These are phyloP conservation scores for Muschampia plurimacula DNA, from an alignment of 2,888 invertebrate genomes.

Conservation along the genomic window DNA sequence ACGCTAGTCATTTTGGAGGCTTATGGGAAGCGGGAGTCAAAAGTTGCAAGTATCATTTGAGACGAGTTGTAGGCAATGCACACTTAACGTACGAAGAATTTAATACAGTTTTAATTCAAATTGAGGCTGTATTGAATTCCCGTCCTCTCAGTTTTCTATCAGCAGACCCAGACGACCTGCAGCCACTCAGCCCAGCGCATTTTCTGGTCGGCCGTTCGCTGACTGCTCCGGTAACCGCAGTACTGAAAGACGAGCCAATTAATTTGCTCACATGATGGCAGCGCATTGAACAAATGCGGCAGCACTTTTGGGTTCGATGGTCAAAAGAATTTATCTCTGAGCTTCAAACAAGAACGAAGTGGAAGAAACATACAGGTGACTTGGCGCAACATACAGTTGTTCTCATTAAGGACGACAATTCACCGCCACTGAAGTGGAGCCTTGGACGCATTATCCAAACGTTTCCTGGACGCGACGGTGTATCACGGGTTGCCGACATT, in stretches of 20 bases:
- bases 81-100: background rate
- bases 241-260: no score
- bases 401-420: background rate
- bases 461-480: background rate
- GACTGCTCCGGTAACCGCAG: background rate
- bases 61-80: background rate
- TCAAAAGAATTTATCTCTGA: background rate
- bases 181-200: background rate
- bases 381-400: background rate
- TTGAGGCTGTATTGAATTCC: background rate
- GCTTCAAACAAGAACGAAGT: background rate
- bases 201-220: background rate
- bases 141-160: slow-evolving; percentile 1
- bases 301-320: background rate
- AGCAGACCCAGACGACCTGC: background rate
- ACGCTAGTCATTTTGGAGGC: background rate
- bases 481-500: background rate
- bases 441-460: background rate
- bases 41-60: background rate
- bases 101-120: background rate
- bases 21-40: slow-evolving; percentile 1
- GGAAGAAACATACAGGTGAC: background rate
- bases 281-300: background rate
- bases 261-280: background rate
- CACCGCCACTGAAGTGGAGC: background rate